Evolutionary conservation across 2,797 vertebrate species (phyloP).

Genomic region (Ctenopoma multispine): DNA sequence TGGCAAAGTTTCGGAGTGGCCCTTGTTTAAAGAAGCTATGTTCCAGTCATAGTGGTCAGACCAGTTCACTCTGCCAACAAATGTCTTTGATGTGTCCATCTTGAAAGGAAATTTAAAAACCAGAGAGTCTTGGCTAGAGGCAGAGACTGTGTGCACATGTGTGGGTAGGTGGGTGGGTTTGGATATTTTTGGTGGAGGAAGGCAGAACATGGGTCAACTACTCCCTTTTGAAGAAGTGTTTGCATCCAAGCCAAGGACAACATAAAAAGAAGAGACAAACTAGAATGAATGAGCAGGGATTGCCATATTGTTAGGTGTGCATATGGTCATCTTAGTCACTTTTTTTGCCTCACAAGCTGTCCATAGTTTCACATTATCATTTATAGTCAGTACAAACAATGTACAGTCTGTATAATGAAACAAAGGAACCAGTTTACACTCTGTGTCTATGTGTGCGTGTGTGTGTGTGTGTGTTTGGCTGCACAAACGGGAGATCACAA

Average conservation of each 20-base stretch:
- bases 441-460: background rate
- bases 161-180: constrained; percentile 16
- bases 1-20: constrained; percentile 55
- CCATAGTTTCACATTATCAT: constrained; percentile 6
- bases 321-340: constrained; percentile 48
- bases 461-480: background rate
- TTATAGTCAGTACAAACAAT: constrained; percentile 29
- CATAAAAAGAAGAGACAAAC: constrained; percentile 72
- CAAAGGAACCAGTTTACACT: background rate
- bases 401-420: constrained; percentile 16
- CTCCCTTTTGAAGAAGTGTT: constrained; percentile 75
- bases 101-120: constrained; percentile 64
- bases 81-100: constrained; percentile 78
- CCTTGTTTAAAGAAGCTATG: constrained; percentile 68
- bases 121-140: constrained; percentile 59
- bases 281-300: constrained; percentile 42
- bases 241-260: constrained; percentile 71
- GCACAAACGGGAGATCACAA: background rate
- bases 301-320: constrained; percentile 55
- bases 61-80: constrained; percentile 63
- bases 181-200: constrained; percentile 35
- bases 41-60: constrained; percentile 70
- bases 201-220: constrained; percentile 62
- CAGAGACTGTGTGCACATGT: constrained; percentile 35
- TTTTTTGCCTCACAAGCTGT: constrained; percentile 23